phyloP scores from a whole-genome alignment of 2,113 vertebrate genomes.

The Myotis davidii region DNA sequence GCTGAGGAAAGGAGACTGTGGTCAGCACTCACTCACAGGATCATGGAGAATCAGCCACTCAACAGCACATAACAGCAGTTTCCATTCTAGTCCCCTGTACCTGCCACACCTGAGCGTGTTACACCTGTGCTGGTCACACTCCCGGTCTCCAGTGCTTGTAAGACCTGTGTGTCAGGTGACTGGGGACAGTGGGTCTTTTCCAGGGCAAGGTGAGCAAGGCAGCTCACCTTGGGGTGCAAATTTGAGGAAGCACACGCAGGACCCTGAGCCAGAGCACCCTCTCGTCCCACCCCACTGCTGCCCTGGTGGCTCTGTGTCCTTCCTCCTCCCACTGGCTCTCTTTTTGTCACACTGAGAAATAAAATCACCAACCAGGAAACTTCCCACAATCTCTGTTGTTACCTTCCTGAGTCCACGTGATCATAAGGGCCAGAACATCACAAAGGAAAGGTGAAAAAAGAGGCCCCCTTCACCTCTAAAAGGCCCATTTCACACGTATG shows the following conservation, averaged over 20 bases:
- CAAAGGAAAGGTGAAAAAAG: not conserved
- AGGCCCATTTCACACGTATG: not conserved
- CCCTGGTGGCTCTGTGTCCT: accelerated
- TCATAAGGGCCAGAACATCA: not conserved
- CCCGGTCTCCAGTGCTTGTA: not conserved
- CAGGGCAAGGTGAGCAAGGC: accelerated
- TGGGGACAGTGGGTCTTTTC: not conserved
- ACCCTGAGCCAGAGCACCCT: accelerated
- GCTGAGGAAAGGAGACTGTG: not conserved
- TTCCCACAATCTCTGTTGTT: not conserved
- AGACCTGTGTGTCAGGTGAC: not conserved
- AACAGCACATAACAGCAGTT: not conserved
- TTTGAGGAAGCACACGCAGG: accelerated
- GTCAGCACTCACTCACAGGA: not conserved
- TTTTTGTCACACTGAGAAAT: not conserved
- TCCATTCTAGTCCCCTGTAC: accelerated
- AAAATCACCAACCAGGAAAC: no score
- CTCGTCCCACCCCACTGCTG: no score
- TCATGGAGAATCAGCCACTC: not conserved
- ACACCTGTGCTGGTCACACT: not conserved
- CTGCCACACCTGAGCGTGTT: not conserved
- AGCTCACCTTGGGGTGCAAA: accelerated
- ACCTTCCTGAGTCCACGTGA: not conserved
- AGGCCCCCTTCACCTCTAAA: not conserved
- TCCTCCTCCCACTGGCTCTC: not conserved